Percentiles rank a stretch among this genome's conserved stretches.
Conservation (phyloP, 2,888 invertebrate genomes). For the Phragmatobia fuliginosa region DNA sequence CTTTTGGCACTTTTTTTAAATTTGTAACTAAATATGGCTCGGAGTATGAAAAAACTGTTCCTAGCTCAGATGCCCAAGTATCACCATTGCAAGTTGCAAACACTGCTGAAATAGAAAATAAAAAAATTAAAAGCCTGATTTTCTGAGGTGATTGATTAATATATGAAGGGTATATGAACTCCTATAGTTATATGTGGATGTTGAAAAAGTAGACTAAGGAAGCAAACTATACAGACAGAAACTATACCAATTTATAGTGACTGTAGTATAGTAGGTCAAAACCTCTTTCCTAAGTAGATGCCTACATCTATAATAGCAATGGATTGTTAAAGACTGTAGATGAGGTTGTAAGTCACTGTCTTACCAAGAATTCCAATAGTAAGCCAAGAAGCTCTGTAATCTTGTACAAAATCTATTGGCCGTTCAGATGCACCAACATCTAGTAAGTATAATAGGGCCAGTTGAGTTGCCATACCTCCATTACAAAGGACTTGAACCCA, state of each 20-base stretch:
- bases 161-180: no score
- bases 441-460: slow-evolving; percentile 92
- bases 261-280: no score
- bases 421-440: slow-evolving; percentile 93
- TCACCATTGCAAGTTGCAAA: slow-evolving; percentile 95
- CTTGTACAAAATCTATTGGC: slow-evolving; percentile 91
- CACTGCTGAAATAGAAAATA: slow-evolving; percentile 82
- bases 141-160: no score
- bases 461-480: slow-evolving; percentile 94
- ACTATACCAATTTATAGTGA: no score
- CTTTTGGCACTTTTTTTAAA: slow-evolving; percentile 91
- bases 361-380: slow-evolving; percentile 91
- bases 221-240: no score
- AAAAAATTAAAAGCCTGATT: neutral
- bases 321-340: no score
- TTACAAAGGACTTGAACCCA: slow-evolving; percentile 97
- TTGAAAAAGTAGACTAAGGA: no score
- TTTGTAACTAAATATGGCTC: slow-evolving; percentile 92
- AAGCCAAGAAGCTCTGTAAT: slow-evolving; percentile 94
- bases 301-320: no score
- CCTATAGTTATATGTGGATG: no score
- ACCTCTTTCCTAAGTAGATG: no score
- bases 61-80: slow-evolving; percentile 96
- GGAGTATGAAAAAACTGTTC: slow-evolving; percentile 89
- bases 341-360: neutral